Evolutionary conservation across 2,797 vertebrate species (phyloP).

Genomic region (Discoglossus pictus): DNA sequence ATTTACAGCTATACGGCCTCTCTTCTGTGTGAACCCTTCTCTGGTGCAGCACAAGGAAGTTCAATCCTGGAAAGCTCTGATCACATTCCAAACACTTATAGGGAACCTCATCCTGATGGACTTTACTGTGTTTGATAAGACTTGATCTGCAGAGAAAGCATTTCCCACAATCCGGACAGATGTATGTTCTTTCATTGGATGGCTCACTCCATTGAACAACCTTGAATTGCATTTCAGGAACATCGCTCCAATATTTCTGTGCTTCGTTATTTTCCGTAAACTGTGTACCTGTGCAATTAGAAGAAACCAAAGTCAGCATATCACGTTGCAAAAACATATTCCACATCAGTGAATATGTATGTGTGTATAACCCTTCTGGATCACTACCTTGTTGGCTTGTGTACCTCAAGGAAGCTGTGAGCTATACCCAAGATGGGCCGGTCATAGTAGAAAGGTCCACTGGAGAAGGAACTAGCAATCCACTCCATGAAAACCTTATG

Average conservation of each 20-base stretch:
- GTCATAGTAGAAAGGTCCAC: too few species aligned
- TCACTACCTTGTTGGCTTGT: too few species aligned
- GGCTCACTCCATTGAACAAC: neutral
- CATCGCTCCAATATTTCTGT: neutral
- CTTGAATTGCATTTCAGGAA: neutral
- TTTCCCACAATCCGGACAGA: slow-evolving; percentile 21
- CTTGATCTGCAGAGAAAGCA: slow-evolving; percentile 25
- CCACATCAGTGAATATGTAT: too few species aligned
- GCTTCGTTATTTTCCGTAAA: neutral
- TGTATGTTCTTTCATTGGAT: neutral
- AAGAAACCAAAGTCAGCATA: neutral
- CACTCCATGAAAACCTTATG: too few species aligned
- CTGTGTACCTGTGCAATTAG: neutral
- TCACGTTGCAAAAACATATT: too few species aligned
- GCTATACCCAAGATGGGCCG: too few species aligned
- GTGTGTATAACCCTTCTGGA: too few species aligned
- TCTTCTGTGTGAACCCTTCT: neutral
- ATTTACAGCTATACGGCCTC: neutral
- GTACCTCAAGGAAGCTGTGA: too few species aligned
- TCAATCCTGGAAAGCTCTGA: neutral
- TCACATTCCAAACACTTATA: slow-evolving; percentile 12
- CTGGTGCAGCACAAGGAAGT: slow-evolving; percentile 1
- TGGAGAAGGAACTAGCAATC: too few species aligned
- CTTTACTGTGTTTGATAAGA: slow-evolving; percentile 15
- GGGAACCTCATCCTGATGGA: neutral